A percentile compares a stretch with the other conserved stretches of the same genome.
Conservation (phyloP, 2,888 invertebrate genomes). For the Neoaliturus tenellus region DNA sequence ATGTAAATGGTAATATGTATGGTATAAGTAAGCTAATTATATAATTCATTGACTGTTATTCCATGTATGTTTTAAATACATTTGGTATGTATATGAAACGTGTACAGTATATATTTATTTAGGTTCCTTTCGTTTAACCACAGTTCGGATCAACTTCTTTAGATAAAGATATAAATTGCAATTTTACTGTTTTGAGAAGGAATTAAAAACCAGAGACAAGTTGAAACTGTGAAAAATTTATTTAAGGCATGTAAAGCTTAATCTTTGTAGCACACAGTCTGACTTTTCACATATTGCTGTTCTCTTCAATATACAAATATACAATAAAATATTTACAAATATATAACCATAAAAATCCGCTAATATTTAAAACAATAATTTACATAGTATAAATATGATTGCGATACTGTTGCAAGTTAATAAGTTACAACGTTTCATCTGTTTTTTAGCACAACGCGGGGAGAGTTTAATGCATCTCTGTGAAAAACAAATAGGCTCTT, state of each 20-base stretch:
- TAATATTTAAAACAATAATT: background rate
- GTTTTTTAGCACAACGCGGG: no score
- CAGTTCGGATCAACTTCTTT: no score
- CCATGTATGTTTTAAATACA: slow-evolving; percentile 45
- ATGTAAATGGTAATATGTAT: slow-evolving; percentile 44
- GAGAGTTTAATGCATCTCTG: no score
- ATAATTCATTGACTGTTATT: slow-evolving; percentile 42
- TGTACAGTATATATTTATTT: no score
- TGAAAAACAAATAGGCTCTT: no score
- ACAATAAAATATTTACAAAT: slow-evolving; percentile 43
- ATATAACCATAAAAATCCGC: slow-evolving; percentile 6
- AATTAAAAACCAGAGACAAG: background rate
- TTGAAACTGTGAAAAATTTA: slow-evolving; percentile 43
- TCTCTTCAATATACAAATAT: slow-evolving; percentile 31
- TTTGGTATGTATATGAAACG: slow-evolving; percentile 22
- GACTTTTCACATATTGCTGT: slow-evolving; percentile 8
- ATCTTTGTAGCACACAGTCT: background rate
- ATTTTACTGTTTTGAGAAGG: no score
- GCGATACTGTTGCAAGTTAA: background rate
- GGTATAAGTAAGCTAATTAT: slow-evolving; percentile 40
- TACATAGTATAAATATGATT: background rate
- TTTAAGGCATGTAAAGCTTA: slow-evolving; percentile 42
- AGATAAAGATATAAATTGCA: no score
- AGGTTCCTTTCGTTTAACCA: no score
- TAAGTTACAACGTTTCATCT: no score